phyloP scores from a whole-genome alignment of 2,113 vertebrate genomes.

The Sturnira hondurensis region DNA sequence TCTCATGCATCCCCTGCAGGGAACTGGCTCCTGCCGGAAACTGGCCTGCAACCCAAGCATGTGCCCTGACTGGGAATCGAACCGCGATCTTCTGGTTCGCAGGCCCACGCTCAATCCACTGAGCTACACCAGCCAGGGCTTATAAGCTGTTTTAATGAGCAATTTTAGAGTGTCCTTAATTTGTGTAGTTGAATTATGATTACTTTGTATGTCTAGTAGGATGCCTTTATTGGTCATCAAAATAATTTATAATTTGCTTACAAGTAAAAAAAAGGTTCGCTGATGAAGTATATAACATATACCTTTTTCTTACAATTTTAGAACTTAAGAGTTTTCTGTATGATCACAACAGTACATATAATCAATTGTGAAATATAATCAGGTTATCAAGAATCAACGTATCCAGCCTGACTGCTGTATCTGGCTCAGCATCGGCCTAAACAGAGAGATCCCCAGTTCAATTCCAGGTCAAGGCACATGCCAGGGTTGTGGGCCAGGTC shows the following conservation, averaged over 20 bases:
- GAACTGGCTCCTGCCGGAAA: no score
- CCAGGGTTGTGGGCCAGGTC: no score
- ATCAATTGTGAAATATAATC: constrained; percentile 60
- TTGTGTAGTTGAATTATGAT: constrained; percentile 79
- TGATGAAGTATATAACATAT: constrained; percentile 59
- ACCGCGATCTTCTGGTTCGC: no score
- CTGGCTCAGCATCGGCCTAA: no score
- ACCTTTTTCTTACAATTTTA: constrained; percentile 61
- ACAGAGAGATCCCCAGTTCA: no score
- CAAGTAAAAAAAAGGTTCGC: constrained; percentile 65
- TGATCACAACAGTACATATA: constrained; percentile 42
- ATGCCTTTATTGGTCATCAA: constrained; percentile 72
- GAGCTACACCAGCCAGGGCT: no score
- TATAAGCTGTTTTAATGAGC: constrained; percentile 78
- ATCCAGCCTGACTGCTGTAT: not conserved
- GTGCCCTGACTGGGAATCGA: no score
- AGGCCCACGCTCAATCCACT: no score
- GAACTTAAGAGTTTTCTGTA: constrained; percentile 56
- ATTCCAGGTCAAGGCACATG: no score
- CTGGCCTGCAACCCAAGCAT: no score
- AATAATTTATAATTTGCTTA: constrained; percentile 72
- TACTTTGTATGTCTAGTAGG: constrained; percentile 75
- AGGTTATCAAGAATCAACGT: constrained; percentile 45
- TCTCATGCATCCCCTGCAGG: no score
- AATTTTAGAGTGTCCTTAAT: constrained; percentile 77